Evolutionary conservation across 1,140 invertebrate genomes (phyloP), one percentile per base, ranked within the genome.

Genomic region (Euwallacea fornicatus): DNA sequence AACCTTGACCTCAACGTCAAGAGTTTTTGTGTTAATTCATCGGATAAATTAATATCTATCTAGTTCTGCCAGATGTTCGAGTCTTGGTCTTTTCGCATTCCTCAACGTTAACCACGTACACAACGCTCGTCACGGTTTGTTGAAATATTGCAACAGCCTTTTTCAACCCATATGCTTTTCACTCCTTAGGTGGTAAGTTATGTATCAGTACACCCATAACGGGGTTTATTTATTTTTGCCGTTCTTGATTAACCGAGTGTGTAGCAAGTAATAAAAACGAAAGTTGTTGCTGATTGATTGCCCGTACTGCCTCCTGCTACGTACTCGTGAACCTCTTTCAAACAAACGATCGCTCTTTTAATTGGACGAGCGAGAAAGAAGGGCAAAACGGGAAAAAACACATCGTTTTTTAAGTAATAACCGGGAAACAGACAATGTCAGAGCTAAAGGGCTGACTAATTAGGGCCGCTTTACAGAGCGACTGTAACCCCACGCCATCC

Each of bases 371-470:
- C 21, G 21, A 33, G 21, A 33, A 33, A 33, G 21, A 33, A 33
- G 21, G 4, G 21, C 21, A 33, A 33, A 33, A 33, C 21, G 21
- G 21, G 21, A 33, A 33, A 33, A 33, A 33, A 33, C 21, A 33
- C 21, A 33, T 33, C 21, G 21, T 33, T 33, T 33, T 50, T 50
- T 50, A 50, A 50, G 46, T 50, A 50, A 50, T 50, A 11, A 50
- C 9, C 46, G 16, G 8, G 16, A 47, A 50, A 64, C 13, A 33
- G 8, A 64, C 44, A 66, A 66, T 42, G 13, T 54, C 15, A 54
- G n/a, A 55, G 50, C 47, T 66, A 66, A 66, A 66, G 13, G 47
- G 42, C 50, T 55, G 53, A 54, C 47, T 66, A 66, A 66, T 55
- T 66, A 66, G 64, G 8, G 15, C 64, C 47, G 64, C 50, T 66